Conservation (phyloP, 2,888 invertebrate species). For the Drosophila histrio region DNA sequence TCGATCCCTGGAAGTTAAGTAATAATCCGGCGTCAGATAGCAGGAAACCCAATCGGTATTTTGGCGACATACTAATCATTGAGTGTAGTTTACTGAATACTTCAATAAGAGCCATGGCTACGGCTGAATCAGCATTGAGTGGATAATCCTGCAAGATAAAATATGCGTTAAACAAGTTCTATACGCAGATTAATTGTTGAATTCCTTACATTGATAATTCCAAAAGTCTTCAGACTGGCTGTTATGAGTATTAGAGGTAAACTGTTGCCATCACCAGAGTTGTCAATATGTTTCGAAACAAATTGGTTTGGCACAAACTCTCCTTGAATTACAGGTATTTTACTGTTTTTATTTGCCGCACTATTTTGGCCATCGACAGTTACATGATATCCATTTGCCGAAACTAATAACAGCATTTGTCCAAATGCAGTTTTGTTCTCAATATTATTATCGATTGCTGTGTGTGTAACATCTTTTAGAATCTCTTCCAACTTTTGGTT, state of each 20-base stretch:
- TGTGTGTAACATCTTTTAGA: slow-evolving; percentile 88
- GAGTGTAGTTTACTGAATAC: slow-evolving; percentile 94
- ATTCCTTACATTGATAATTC: slow-evolving; percentile 91
- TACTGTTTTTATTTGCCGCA: slow-evolving; percentile 90
- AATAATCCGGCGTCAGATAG: slow-evolving; percentile 95
- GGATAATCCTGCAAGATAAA: slow-evolving; percentile 89
- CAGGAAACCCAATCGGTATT: slow-evolving; percentile 93
- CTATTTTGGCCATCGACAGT: slow-evolving; percentile 91
- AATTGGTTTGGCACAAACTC: slow-evolving; percentile 86
- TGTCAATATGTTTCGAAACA: slow-evolving; percentile 67
- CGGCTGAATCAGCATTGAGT: slow-evolving; percentile 94
- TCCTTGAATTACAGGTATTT: slow-evolving; percentile 94
- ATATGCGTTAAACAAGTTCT: background rate
- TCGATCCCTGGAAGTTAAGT: slow-evolving; percentile 96
- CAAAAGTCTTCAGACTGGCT: slow-evolving; percentile 96
- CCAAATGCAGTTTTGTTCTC: slow-evolving; percentile 90
- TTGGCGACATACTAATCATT: slow-evolving; percentile 89
- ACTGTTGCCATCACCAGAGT: slow-evolving; percentile 86
- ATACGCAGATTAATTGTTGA: background rate
- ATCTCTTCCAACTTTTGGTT: slow-evolving; percentile 90
- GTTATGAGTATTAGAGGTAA: slow-evolving; percentile 95
- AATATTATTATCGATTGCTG: slow-evolving; percentile 58
- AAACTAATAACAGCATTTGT: slow-evolving; percentile 93
- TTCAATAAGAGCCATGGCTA: slow-evolving; percentile 93
- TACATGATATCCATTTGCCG: slow-evolving; percentile 96